These are phyloP conservation scores for Ormia ochracea DNA, from an alignment of 2,888 invertebrate genomes.

Conservation along the genomic window DNA sequence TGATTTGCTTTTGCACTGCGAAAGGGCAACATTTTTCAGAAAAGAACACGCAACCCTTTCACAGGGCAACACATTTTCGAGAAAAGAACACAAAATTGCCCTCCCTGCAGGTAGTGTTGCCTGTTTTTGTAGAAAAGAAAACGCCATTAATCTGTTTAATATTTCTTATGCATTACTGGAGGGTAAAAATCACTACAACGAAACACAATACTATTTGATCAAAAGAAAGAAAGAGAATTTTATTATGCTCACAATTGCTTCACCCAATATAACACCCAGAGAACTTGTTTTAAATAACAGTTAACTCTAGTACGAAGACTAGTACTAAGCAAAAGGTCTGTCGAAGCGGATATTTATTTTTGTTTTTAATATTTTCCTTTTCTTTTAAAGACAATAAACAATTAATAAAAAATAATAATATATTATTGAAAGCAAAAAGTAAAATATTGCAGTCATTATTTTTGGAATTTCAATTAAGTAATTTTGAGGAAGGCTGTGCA, in stretches of 20 bases:
- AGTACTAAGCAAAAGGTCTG: constrained; percentile 48
- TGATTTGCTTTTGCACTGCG: no score
- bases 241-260: not conserved
- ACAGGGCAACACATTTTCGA: no score
- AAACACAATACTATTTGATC: no score
- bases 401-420: not conserved
- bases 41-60: no score
- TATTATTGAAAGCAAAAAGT: not conserved
- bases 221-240: constrained; percentile 15
- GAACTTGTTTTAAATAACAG: constrained; percentile 50
- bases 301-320: constrained; percentile 32
- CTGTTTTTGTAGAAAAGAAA: no score
- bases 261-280: constrained; percentile 16
- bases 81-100: no score
- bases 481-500: not conserved
- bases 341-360: constrained; percentile 9
- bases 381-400: constrained; percentile 3
- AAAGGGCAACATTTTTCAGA: no score
- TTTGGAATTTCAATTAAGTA: constrained; percentile 11
- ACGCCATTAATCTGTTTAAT: no score
- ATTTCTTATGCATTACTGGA: no score
- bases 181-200: no score
- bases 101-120: no score
- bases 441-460: not conserved
- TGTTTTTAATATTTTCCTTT: not conserved